Percentiles rank a stretch among this genome's conserved stretches.
These are phyloP conservation scores for Fulica atra DNA, from an alignment of 2,113 vertebrate species.

Conservation along the genomic window DNA sequence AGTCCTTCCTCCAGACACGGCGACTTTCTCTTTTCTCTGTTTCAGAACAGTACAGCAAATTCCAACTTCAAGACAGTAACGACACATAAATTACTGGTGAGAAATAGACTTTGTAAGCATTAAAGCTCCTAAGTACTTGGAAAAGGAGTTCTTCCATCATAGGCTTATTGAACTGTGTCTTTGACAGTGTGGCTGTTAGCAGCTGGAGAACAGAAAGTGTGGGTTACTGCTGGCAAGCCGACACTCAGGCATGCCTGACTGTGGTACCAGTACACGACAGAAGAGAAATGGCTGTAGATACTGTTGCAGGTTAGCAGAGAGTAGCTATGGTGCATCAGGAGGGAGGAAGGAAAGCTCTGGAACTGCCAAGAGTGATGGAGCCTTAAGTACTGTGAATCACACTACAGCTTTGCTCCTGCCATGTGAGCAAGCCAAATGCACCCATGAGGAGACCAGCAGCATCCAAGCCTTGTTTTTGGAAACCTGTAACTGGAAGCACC, in stretches of 20 bases:
- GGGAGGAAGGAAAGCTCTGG: neutral
- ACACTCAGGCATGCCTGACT: neutral
- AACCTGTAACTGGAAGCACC: neutral
- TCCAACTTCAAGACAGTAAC: slow-evolving; percentile 44
- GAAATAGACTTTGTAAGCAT: slow-evolving; percentile 45
- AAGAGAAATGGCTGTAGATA: neutral
- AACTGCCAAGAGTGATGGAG: neutral
- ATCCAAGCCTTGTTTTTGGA: neutral
- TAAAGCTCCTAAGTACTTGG: slow-evolving; percentile 47
- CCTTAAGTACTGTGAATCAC: slow-evolving; percentile 17
- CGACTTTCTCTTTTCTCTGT: neutral
- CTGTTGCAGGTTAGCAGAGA: neutral
- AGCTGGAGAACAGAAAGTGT: neutral
- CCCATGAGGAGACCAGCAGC: neutral
- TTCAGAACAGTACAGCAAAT: neutral
- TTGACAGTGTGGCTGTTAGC: neutral
- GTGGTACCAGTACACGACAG: neutral
- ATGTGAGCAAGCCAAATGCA: neutral
- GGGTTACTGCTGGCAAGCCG: neutral
- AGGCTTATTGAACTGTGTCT: neutral
- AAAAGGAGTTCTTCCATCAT: slow-evolving; percentile 37
- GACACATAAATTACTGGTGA: slow-evolving; percentile 54
- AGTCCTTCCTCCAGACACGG: neutral
- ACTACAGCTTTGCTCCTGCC: neutral
- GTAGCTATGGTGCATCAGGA: neutral